These are phyloP conservation scores for Odontomyia ornata DNA, from an alignment of 2,888 invertebrate species.

Conservation along the genomic window DNA sequence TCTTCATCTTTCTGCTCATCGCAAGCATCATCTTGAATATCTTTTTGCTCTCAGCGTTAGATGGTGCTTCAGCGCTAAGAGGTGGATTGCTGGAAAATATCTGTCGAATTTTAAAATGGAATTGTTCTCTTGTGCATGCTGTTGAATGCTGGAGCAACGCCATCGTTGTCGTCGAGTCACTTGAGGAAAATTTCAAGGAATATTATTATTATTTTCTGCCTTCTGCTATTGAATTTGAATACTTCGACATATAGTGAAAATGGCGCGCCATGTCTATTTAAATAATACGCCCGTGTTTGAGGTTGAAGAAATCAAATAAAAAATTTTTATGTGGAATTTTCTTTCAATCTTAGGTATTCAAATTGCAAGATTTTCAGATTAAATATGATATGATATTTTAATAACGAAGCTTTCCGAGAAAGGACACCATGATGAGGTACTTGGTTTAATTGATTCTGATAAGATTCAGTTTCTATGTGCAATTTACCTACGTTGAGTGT, in stretches of 20 bases:
- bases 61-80: neutral
- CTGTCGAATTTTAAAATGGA: constrained; percentile 17
- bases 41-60: neutral
- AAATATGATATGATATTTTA: too few relatives aligned
- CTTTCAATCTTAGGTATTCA: too few relatives aligned
- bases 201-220: constrained; percentile 25
- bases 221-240: constrained; percentile 35
- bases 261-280: constrained; percentile 3
- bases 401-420: too few relatives aligned
- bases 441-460: too few relatives aligned
- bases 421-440: too few relatives aligned
- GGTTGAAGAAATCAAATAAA: neutral
- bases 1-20: neutral
- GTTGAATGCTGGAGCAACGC: neutral
- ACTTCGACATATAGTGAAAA: constrained; percentile 9
- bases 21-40: neutral
- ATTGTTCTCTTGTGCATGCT: neutral
- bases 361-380: too few relatives aligned
- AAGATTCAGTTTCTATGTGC: too few relatives aligned
- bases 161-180: constrained; percentile 11
- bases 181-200: constrained; percentile 17
- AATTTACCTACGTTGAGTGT: too few relatives aligned
- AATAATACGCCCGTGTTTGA: constrained; percentile 1
- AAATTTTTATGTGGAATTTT: too few relatives aligned
- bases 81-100: neutral